Conservation (phyloP, 1,140 invertebrate species). For the Mactra quadrangularis region DNA sequence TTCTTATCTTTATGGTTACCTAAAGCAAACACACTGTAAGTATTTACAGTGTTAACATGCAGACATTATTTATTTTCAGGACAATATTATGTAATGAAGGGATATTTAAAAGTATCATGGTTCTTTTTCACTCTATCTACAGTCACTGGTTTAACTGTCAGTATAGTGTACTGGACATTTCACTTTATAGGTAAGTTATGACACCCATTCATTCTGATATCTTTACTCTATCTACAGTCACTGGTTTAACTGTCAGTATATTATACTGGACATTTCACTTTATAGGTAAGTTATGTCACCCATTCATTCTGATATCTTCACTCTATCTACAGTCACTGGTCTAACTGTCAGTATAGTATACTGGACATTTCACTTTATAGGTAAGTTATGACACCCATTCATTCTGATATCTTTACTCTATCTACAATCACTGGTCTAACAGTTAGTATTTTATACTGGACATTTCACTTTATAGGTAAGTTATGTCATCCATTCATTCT, state of each 20-base stretch:
- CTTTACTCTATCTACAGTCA: slow-evolving; percentile 33
- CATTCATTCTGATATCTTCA: slow-evolving; percentile 17
- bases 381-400: not conserved
- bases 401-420: slow-evolving; percentile 23
- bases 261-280: slow-evolving; percentile 13
- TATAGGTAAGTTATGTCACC: not conserved
- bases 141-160: slow-evolving; percentile 21
- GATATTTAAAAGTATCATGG: slow-evolving; percentile 45
- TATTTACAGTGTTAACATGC: no score
- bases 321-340: slow-evolving; percentile 25
- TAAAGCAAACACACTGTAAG: no score
- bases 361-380: slow-evolving; percentile 2
- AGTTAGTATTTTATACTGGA: slow-evolving; percentile 12
- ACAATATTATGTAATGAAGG: slow-evolving; percentile 36
- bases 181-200: slow-evolving; percentile 3
- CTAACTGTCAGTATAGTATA: slow-evolving; percentile 8
- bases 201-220: not conserved
- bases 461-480: slow-evolving; percentile 8
- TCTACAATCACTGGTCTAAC: slow-evolving; percentile 33
- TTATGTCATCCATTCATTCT: not conserved
- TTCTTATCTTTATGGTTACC: no score
- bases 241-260: slow-evolving; percentile 12
- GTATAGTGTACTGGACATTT: slow-evolving; percentile 10
- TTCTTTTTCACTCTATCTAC: slow-evolving; percentile 37
- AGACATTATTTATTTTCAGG: no score